Base-by-base conservation (phyloP, 2,888 invertebrate genomes). In the Megamerina dolium region DNA sequence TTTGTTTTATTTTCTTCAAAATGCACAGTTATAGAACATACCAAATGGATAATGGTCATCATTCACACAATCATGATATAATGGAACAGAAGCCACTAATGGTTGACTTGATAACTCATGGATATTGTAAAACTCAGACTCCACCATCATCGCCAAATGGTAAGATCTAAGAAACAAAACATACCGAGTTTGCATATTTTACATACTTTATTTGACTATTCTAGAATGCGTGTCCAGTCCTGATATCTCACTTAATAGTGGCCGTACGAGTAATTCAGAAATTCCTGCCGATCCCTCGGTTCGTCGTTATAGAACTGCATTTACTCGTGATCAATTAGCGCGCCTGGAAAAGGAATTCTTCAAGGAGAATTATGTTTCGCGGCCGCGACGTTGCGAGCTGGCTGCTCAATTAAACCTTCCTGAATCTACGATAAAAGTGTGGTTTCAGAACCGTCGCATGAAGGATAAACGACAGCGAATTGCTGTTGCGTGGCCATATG, bases 391-490 rank as follows among this genome's bases (percentile, higher is more conserved):
- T 50, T 94, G 95, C 66, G 97, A 99, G 70, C 74, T 99, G 29
- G 97, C 99, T 0, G 83, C 90, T 1, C 87, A 92, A 60, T 76
- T 99, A 13, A 87, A 89, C 53, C 76, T 99, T 9, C 95, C 97
- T 0, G 99, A 99, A 70, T 90, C 92, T 20, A 99, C 97, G 3
- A 99, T 99, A 55, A 99, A 99, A 85, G 96, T 96, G 6, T 97
- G 97, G 97, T 99, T 99, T 70, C 71, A 72, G 54, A 71, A 71
- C 38, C 65, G 71, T 3, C 70, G 71, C 52, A 71, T 71, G 71
- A 71, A 97, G 66, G 96, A 97, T 75, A 97, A 99, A 62, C 80
- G 97, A 0, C 96, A 97, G 65, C 78, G 93, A 13, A 85, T 94
- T 69, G 90, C 94, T 1, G 82, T 95, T 55, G 86, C 90, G 0